These are phyloP conservation scores for Nemoura dubitans DNA, from an alignment of 2,888 invertebrate genomes.

Conservation along the genomic window DNA sequence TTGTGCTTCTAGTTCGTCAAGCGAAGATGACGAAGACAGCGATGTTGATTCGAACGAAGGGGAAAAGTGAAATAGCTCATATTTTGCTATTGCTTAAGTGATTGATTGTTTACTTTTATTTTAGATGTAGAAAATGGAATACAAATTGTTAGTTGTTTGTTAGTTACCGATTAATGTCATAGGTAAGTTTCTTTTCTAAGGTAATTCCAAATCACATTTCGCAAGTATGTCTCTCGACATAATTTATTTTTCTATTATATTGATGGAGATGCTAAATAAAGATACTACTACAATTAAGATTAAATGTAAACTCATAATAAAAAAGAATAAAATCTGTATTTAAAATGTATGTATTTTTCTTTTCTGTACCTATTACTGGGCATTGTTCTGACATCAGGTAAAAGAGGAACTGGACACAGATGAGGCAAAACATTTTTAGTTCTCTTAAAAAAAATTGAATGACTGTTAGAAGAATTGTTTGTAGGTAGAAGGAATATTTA, in stretches of 20 bases:
- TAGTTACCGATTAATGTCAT: background rate
- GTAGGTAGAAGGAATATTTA: too few species aligned
- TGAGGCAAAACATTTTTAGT: too few species aligned
- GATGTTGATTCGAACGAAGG: conserved; percentile 47
- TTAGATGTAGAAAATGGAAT: too few species aligned
- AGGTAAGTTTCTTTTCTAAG: background rate
- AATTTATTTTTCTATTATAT: background rate
- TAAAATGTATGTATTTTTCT: too few species aligned
- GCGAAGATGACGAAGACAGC: conserved; percentile 55
- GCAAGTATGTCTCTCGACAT: background rate
- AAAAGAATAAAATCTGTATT: background rate
- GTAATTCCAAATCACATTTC: background rate
- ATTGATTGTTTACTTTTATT: too few species aligned
- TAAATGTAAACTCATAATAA: background rate
- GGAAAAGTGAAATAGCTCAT: background rate
- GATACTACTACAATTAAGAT: too few species aligned
- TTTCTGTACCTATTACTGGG: too few species aligned
- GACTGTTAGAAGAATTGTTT: too few species aligned
- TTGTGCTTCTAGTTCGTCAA: conserved; percentile 54
- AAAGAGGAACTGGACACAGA: too few species aligned
- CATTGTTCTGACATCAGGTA: too few species aligned
- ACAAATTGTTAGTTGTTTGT: background rate
- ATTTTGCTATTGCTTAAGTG: too few species aligned
- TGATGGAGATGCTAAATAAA: background rate
- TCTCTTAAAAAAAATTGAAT: too few species aligned